Evolutionary conservation across 1,140 invertebrate species (phyloP), one percentile per base, ranked within the genome.

Genomic region (Leguminivora glycinivorella): DNA sequence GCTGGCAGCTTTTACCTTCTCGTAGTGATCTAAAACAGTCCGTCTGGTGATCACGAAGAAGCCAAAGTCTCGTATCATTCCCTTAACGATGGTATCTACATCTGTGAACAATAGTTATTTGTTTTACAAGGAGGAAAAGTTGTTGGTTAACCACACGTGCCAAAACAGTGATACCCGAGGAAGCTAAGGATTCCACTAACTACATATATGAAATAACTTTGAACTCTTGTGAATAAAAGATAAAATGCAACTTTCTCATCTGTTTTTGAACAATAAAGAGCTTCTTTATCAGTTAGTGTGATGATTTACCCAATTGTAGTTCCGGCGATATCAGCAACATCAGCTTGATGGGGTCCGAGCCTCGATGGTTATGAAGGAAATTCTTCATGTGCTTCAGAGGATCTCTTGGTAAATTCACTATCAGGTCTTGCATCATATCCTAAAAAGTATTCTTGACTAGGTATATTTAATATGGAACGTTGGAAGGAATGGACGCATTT

Each of bases 341-440:
- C 9, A 90, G 47, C 76, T 56, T 81, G 80, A 24, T 89, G 81
- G 1, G 68, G 68, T 91, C 87, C 52, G 77, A 83, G 0, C 78
- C 76, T n/a, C 70, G 38, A 83, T 73, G 10, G 78, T 29, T 24
- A 78, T 76, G 70, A 0, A 89, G 72, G 67, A 81, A 91, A 2
- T 85, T 68, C 31, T 89, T 90, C 82, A 91, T 90, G 34, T 89
- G 87, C 69, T 88, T 89, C 17, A 91, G 68, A 71, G 89, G 89
- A 56, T 91, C 88, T 69, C 83, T 85, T 2, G 89, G 89, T 24
- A 90, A 69, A 52, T 84, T 80, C 2, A 90, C 68, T 2, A 89
- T 70, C 4, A 92, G 52, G 60, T 90, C 86, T 74, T 77, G 75
- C 14, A 88, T 58, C 82, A 90, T 89, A 67, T 88, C 85, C 88